These are phyloP conservation scores for Podotricha telesiphe DNA, from an alignment of 2,888 invertebrate genomes.

Conservation along the genomic window DNA sequence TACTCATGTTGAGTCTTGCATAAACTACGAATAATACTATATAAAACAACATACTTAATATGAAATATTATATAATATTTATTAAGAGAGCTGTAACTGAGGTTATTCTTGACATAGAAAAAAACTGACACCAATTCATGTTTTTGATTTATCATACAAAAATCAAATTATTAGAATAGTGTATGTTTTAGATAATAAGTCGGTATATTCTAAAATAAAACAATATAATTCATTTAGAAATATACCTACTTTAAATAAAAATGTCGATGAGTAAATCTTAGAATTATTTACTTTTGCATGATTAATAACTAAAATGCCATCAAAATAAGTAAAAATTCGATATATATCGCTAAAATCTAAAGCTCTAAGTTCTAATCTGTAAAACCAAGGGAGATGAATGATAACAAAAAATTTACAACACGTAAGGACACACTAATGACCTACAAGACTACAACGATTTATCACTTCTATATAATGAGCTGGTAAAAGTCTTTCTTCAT, in stretches of 20 bases:
- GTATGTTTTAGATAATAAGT: too few relatives aligned
- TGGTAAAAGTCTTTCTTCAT: constrained; percentile 34
- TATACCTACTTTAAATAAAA: neutral
- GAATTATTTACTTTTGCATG: too few relatives aligned
- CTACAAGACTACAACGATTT: constrained; percentile 58
- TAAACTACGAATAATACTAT: neutral
- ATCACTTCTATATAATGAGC: constrained; percentile 65
- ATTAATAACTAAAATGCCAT: too few relatives aligned
- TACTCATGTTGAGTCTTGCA: neutral
- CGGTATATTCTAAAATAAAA: too few relatives aligned
- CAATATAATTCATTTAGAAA: too few relatives aligned
- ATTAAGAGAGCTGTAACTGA: neutral
- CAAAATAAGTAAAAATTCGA: neutral
- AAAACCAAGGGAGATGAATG: neutral
- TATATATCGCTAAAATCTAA: neutral
- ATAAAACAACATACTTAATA: neutral
- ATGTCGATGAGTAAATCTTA: neutral
- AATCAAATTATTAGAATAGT: too few relatives aligned
- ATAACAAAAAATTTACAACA: constrained; percentile 6
- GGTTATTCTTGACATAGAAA: neutral
- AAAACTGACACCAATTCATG: too few relatives aligned
- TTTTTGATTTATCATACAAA: too few relatives aligned
- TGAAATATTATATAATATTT: neutral
- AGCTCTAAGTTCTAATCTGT: neutral
- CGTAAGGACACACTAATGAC: constrained; percentile 55